Evolutionary conservation across 1,140 invertebrate genomes (phyloP), one percentile per base, ranked within the genome.

Genomic region (Vanessa tameamea): DNA sequence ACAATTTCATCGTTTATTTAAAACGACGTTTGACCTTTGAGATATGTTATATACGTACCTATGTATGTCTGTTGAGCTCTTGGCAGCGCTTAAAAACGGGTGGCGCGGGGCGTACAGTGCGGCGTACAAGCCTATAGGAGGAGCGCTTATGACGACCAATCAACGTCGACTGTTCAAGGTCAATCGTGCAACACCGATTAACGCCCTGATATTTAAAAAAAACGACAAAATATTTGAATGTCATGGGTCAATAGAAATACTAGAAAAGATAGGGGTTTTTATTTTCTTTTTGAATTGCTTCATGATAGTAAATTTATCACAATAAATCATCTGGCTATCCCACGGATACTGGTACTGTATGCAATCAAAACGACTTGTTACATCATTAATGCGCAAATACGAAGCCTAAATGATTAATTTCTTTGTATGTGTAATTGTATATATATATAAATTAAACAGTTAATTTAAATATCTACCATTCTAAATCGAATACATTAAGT

Each of bases 61-160:
- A 61, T 61, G 8, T 61, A 37, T 61, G 31, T 61, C 43, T 59
- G 14, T 26, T n/a, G 12, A 59, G 55, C 26, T 61, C 20, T 61
- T 61, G 57, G 57, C 57, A 61, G 15, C 57, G 57, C n/a, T 61
- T 61, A 20, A 37, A 61, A 61, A 31, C 57, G 57, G 57, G 57
- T 61, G 57, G 57, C 31, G 26, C 31, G 16, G 57, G 57, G 57
- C 26, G 55, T 59, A 26, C 48, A 51, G 48, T 51, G 48, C 14
- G 20, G n/a, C 13, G 26, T 7, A 61, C 57, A 61, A n/a, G 57
- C 57, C 57, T 61, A 61, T 61, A 61, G 57, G 57, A 61, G 57
- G 57, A 61, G 57, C 57, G 20, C 8, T 55, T 61, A 37, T 61
- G 31, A 61, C 26, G 31, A 61, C 57, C 57, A 61, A 61, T 61